Evolutionary conservation across 2,113 vertebrate genomes (phyloP), one percentile per base, ranked within the genome.

Genomic region (Scalopus aquaticus): DNA sequence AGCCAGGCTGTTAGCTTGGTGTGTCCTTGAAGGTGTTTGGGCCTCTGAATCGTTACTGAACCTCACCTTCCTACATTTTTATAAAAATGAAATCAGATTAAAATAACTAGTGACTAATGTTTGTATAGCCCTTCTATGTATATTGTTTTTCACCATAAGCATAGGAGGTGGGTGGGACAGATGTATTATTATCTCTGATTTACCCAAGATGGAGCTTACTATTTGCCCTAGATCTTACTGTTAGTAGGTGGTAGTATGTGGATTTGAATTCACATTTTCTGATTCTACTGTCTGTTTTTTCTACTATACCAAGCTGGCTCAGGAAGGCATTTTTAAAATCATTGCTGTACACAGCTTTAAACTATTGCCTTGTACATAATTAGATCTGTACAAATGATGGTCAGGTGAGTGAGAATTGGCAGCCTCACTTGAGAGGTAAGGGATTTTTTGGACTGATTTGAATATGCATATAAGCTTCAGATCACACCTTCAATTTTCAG

Each of bases 51-150:
- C 94, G 94, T n/a, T 87, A 46, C 9, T 32, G 35, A 49, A 82
- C 16, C 54, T 74, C 32, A 85, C 73, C 89, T 82, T 91, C 87
- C 72, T 94, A 80, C 58, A 83, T 94, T 93, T 97, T 93, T 83
- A 79, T 86, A 86, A 93, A 96, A 95, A 90, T 93, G 51, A 94
- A 96, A 87, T 91, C 0, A 12, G 64, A 87, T 95, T 95, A 80
- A 93, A 93, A 70, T 96, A 95, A 69, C 89, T 96, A 74, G 51
- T 96, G 93, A 96, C 89, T 96, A 91, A 95, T 87, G 37, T 89
- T 96, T 93, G 49, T 76, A 67, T 89, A 91, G 74, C 32, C 70
- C 69, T 86, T 76, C 95, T 51, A 51, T 51, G 77, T 79, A 44
- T 56, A 74, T 94, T 91, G 60, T 93, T 97, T 81, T 83, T 49